A percentile compares a stretch with the other conserved stretches of the same genome.
Evolutionary conservation across 2,797 vertebrate genomes (phyloP).

Genomic region (Thripadectes ignobilis): DNA sequence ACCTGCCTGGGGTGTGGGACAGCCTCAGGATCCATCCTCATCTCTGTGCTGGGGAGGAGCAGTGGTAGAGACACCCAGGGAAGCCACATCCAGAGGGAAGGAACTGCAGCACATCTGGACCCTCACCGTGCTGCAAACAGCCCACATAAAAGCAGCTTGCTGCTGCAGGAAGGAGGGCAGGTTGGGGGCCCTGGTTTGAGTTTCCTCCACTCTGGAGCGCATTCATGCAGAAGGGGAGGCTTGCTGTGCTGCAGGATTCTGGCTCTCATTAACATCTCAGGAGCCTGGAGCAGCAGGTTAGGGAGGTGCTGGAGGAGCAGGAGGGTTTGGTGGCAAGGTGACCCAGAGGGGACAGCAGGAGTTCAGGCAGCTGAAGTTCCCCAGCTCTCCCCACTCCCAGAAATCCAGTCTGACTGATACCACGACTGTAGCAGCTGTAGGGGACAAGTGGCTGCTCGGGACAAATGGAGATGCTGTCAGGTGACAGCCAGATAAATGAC

Average conservation of each 20-base stretch:
- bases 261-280: background rate
- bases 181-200: background rate
- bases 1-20: background rate
- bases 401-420: background rate
- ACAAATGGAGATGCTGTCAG: background rate
- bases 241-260: background rate
- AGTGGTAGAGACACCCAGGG: background rate
- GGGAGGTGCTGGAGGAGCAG: background rate
- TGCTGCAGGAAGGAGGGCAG: background rate
- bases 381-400: background rate
- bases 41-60: background rate
- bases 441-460: background rate
- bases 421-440: background rate
- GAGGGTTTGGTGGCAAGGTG: background rate
- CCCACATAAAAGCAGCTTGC: background rate
- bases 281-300: background rate
- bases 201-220: background rate
- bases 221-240: conserved; percentile 9
- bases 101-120: background rate
- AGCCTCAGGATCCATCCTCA: background rate
- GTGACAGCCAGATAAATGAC: background rate
- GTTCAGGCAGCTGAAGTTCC: background rate
- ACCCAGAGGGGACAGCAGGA: background rate
- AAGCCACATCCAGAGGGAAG: background rate
- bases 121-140: background rate